A percentile compares a stretch with the other conserved stretches of the same genome.
Evolutionary conservation across 2,113 vertebrate species (phyloP).

Genomic region (Macroglossus sobrinus): DNA sequence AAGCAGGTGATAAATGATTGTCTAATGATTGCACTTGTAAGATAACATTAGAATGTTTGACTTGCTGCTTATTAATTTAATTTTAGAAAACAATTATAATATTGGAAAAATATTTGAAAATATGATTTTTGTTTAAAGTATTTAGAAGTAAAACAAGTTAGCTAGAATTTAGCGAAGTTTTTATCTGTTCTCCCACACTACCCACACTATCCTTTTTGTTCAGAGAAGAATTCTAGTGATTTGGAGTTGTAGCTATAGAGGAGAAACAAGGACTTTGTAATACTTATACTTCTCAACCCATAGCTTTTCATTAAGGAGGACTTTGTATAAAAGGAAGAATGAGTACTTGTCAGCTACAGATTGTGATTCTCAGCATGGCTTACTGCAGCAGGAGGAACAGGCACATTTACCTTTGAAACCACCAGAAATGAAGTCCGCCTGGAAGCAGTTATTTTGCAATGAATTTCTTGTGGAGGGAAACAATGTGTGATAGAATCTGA

Average conservation of each 20-base stretch:
- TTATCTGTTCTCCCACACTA: neutral
- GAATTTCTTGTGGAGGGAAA: conserved; percentile 3
- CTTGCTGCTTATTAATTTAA: conserved; percentile 23
- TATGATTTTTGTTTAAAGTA: conserved; percentile 30
- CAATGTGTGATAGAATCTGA: neutral
- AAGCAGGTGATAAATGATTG: neutral
- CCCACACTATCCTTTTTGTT: neutral
- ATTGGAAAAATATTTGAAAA: neutral
- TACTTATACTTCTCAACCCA: neutral
- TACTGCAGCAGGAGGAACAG: neutral
- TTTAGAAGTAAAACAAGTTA: conserved; percentile 7
- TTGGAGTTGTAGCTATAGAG: neutral
- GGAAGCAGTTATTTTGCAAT: neutral
- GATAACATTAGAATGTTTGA: neutral
- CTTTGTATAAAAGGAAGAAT: neutral
- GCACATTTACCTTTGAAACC: neutral
- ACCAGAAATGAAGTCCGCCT: neutral
- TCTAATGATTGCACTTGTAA: conserved; percentile 11
- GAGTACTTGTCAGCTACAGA: neutral
- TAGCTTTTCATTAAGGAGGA: neutral
- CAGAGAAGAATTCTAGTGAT: neutral
- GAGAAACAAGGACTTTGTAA: neutral
- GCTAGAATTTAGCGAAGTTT: neutral
- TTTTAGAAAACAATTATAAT: neutral
- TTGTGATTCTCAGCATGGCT: neutral